Evolutionary conservation across 2,797 vertebrate species (phyloP), one percentile per base, ranked within the genome.

Genomic region (Sebastes flavidus): DNA sequence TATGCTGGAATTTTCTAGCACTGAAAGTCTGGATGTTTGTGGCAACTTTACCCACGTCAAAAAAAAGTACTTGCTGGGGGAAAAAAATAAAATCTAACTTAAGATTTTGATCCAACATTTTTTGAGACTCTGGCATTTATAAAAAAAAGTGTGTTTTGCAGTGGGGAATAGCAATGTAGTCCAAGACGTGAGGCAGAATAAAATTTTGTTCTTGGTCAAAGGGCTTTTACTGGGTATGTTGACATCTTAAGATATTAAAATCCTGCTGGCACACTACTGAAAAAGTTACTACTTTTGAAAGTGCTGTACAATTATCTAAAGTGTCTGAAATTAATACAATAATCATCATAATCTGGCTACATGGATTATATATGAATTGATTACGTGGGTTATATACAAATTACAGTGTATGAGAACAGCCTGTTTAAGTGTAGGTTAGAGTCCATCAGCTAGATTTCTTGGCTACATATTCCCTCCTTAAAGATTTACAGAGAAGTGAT

Each of bases 51-150:
- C 46, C 55, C 4, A 8, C 77, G 78, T 84, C 68, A 87, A 72
- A 86, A 90, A 87, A 46, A 78, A 70, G 24, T 56, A 65, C 63
- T 65, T 74, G 56, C 42, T 1, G 29, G 32, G 74, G 29, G 6
- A 55, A 24, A 49, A 30, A 72, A 65, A 76, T 62, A 72, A 72
- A 74, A 58, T 70, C 38, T 49, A 52, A 81, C 67, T 81, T 65
- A 71, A 82, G 79, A 81, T 82, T 82, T 82, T 77, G 83, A 84
- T 81, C 56, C 75, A 61, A 73, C 77, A 69, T 66, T 83, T 83
- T 69, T 72, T 77, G 56, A 79, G 77, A 77, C 42, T 79, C 54
- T 78, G 79, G 72, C 63, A 74, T 83, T 81, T 72, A 14, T 76
- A 32, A 36, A 38, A 14, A 14, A 61, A 78, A 77, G 29, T 49